Percentiles rank a stretch among this genome's conserved stretches.
phyloP scores from a whole-genome alignment of 1,140 invertebrate genomes.

The Medauroidea extradentata region DNA sequence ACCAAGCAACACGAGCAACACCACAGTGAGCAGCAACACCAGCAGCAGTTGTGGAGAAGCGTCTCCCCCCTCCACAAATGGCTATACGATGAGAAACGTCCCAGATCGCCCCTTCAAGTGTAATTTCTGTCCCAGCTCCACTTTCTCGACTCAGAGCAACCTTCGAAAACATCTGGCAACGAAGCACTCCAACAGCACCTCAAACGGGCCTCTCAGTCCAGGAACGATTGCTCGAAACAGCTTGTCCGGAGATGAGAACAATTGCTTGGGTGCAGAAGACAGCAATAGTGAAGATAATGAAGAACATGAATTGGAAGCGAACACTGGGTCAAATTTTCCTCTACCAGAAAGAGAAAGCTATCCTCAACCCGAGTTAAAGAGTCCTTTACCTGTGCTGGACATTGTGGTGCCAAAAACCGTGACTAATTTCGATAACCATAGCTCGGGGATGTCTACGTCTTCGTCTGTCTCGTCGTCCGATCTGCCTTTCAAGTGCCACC shows the following conservation, averaged over 20 bases:
- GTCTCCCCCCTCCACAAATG: constrained; percentile 34
- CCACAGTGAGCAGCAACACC: constrained; percentile 19
- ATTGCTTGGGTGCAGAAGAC: constrained; percentile 13
- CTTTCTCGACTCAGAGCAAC: constrained; percentile 77
- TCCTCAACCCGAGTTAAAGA: constrained; percentile 2
- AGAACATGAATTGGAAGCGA: constrained; percentile 10
- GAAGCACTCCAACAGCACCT: constrained; percentile 51
- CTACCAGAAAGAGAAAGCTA: not conserved
- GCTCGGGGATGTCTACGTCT: not conserved
- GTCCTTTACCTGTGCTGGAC: too few relatives aligned
- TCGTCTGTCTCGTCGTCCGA: constrained; percentile 44
- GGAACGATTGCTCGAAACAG: too few relatives aligned
- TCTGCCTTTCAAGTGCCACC: constrained; percentile 86
- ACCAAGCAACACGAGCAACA: not conserved
- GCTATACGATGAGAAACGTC: constrained; percentile 60
- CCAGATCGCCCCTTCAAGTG: constrained; percentile 82
- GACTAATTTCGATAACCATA: not conserved
- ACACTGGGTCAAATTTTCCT: not conserved
- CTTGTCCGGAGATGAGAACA: too few relatives aligned
- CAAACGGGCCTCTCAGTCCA: not conserved
- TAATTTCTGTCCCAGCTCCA: constrained; percentile 76
- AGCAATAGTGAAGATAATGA: constrained; percentile 24
- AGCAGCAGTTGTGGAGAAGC: not conserved
- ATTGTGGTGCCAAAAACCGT: not conserved
- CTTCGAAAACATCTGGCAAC: constrained; percentile 70